Conservation (phyloP, 2,888 invertebrate species). For the Arrhopalites spinosus region DNA sequence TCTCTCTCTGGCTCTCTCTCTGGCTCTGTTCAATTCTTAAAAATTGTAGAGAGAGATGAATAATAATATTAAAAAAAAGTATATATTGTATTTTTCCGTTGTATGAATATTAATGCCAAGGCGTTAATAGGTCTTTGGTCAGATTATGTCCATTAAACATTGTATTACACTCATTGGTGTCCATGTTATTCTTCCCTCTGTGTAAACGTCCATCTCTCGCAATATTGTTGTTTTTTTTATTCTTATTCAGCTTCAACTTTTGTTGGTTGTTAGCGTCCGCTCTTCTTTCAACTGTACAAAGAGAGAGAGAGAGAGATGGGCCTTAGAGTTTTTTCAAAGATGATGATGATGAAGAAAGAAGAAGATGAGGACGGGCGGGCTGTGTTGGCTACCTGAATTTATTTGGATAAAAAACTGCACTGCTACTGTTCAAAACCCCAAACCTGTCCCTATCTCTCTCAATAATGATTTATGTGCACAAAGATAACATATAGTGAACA, state of each 20-base stretch:
- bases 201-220: not conserved
- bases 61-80: no score
- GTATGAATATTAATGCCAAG: conserved; percentile 39
- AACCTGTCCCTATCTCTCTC: conserved; percentile 27
- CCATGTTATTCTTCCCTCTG: no score
- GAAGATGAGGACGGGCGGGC: not conserved
- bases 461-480: conserved; percentile 31
- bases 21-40: no score
- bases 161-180: not conserved
- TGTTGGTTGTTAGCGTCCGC: not conserved
- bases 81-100: conserved; percentile 24
- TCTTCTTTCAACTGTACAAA: not conserved
- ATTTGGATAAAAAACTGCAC: conserved; percentile 29
- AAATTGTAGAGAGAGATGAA: no score
- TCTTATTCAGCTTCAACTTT: not conserved
- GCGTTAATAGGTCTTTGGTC: conserved; percentile 39
- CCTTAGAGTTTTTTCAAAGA: no score
- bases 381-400: conserved; percentile 33
- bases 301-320: not conserved
- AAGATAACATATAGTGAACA: conserved; percentile 4
- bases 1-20: conserved; percentile 4
- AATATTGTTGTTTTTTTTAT: not conserved
- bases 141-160: conserved; percentile 23
- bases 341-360: no score
- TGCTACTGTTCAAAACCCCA: conserved; percentile 15